phyloP scores from a whole-genome alignment of 2,113 vertebrate genomes.

The Ptilonorhynchus violaceus region DNA sequence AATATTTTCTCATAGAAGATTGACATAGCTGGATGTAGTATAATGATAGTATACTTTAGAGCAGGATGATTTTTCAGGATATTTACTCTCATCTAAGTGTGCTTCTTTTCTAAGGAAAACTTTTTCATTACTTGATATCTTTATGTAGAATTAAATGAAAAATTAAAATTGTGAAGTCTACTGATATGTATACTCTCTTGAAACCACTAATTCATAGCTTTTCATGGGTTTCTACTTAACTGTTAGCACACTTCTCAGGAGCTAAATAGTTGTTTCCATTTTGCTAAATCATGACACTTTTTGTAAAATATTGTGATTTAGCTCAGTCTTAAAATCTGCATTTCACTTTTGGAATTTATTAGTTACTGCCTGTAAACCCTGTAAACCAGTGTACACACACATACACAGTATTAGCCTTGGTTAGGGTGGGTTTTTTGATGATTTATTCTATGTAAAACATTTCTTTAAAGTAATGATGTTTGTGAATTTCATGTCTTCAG shows the following conservation, averaged over 20 bases:
- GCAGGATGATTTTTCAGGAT: neutral
- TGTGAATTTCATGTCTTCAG: slow-evolving; percentile 62
- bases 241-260: neutral
- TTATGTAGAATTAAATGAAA: neutral
- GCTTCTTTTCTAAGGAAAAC: neutral
- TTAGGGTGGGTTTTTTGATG: rapidly evolving
- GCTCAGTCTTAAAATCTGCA: neutral
- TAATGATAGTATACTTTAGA: neutral
- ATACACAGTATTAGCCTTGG: neutral
- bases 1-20: neutral
- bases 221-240: neutral
- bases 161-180: neutral
- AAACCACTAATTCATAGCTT: neutral
- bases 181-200: neutral
- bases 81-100: neutral
- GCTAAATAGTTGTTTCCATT: neutral
- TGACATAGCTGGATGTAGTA: neutral
- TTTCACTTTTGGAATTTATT: neutral
- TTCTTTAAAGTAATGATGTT: neutral
- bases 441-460: neutral
- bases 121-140: neutral
- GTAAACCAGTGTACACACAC: neutral
- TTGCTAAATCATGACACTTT: neutral
- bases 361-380: neutral
- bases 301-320: neutral